phyloP scores from a whole-genome alignment of 2,797 vertebrate genomes.

The Pyrocephalus nanus region DNA sequence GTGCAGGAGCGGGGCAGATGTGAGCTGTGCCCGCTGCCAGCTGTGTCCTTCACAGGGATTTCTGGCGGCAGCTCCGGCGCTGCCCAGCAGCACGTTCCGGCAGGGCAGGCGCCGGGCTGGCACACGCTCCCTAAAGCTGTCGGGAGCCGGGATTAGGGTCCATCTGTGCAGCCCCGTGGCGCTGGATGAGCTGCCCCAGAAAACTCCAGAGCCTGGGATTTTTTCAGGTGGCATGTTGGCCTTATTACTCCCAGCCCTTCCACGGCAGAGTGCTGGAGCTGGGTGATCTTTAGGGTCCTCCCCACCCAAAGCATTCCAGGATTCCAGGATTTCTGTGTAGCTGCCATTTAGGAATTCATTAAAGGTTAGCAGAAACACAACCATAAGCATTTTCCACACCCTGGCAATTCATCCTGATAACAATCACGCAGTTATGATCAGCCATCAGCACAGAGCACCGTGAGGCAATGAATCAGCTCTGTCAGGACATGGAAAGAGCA shows the following conservation, averaged over 20 bases:
- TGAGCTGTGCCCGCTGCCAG: neutral
- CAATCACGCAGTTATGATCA: neutral
- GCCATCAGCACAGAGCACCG: neutral
- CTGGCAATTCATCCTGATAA: neutral
- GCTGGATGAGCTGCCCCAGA: neutral
- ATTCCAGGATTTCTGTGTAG: neutral
- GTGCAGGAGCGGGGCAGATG: neutral
- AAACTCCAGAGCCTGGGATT: neutral
- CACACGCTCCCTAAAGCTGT: neutral
- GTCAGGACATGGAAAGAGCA: neutral
- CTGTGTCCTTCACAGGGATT: slow-evolving; percentile 15
- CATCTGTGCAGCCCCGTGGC: neutral
- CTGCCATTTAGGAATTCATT: neutral
- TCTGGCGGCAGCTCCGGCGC: neutral
- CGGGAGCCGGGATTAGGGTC: neutral
- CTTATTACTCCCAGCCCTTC: neutral
- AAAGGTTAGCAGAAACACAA: neutral
- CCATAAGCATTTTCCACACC: neutral
- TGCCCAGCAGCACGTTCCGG: neutral
- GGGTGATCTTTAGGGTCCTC: neutral
- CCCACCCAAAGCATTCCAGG: neutral
- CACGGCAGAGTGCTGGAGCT: fast-evolving
- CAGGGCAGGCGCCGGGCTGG: neutral
- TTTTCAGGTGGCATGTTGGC: neutral
- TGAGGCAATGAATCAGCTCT: neutral